Evolutionary conservation across 2,797 vertebrate species (phyloP), one percentile per base, ranked within the genome.

Genomic region (Alouatta caraya): DNA sequence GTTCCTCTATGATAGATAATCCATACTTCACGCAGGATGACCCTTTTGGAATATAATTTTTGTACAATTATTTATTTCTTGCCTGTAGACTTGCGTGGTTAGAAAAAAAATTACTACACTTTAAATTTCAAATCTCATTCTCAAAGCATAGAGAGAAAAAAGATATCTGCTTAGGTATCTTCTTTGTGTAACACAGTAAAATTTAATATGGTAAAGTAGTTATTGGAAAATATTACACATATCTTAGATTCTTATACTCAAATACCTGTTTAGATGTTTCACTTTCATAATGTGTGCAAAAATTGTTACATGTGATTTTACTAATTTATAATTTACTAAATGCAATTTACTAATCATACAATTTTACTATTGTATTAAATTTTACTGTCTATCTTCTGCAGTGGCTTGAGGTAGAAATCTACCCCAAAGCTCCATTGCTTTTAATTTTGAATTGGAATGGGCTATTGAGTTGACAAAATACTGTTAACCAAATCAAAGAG

Each of bases 361-460:
- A n/a, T 67, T 67, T n/a, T 67, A 9, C 61, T n/a, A 67, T n/a
- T 17, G 33, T 19, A 19, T n/a, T 67, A 67, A n/a, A 67, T n/a
- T 8, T 67, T 67, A 67, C 15, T 17, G 7, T 33, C 61, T 64
- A 64, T n/a, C 33, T 19, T 67, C 0, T 84, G 28, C 37, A 52
- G 61, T 37, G 42, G 8, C 9, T 33, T 50, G 17, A 50, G 13
- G 19, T 64, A 5, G 11, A 46, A 44, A 17, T 72, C 4, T 52
- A 79, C 17, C 33, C 14, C 37, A 39, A 79, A 93, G 28, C 13
- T 80, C 39, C 10, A 67, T 7, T 24, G 19, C 3, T 88, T 48
- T 84, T 73, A 83, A 59, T 37, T 90, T 96, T 91, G 24, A 88
- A 91, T 59, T 81, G 21, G 64, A 91, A 91, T 88, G 26, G 21